Base-by-base conservation (phyloP, 2,888 invertebrate genomes). In the Agriopis aurantiaria region DNA sequence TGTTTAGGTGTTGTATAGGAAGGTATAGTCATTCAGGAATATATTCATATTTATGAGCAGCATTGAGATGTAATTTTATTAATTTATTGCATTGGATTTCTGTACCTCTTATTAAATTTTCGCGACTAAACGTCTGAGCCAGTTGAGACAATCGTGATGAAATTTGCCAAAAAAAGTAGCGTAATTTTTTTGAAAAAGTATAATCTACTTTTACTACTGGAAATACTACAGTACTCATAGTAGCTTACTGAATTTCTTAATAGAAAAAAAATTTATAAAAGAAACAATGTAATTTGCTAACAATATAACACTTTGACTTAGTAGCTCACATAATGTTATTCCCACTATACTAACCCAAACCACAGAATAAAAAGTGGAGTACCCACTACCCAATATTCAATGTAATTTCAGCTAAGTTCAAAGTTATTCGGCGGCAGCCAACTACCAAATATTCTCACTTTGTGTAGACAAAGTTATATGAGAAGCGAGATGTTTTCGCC, bases 401-500 rank as follows among this genome's bases (percentile, higher is more conserved):
- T 65, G 52, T 66, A 70, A 70, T 70, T 56, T 53, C 46, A 46
- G 49, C 52, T 43, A 65, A 70, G 62, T 65, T 61, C 65, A 65
- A 69, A 70, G 65, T 70, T 65, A 57, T 66, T 62, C 58, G 60
- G 69, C 60, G 62, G 57, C 62, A 70, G 65, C 51, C 69, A 65
- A 65, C 65, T 66, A 58, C 57, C 61, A 41, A 65, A 58, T 69
- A 69, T 62, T 66, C 61, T 49, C 69, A 70, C 65, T 65, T 69
- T 62, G 57, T 60, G 46, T 62, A 46, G 69, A 62, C 65, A 67
- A 71, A 69, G 69, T 73, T 69, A 43, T 69, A 67, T 66, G 66
- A 67, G 61, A 65, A 53, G 55, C 48, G 67, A 65, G 52, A 65
- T 69, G 56, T 63, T 74, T 69, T 63, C 67, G 56, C 51, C 67